These are phyloP conservation scores for Balearica regulorum DNA, from an alignment of 2,797 vertebrate genomes.

Conservation along the genomic window DNA sequence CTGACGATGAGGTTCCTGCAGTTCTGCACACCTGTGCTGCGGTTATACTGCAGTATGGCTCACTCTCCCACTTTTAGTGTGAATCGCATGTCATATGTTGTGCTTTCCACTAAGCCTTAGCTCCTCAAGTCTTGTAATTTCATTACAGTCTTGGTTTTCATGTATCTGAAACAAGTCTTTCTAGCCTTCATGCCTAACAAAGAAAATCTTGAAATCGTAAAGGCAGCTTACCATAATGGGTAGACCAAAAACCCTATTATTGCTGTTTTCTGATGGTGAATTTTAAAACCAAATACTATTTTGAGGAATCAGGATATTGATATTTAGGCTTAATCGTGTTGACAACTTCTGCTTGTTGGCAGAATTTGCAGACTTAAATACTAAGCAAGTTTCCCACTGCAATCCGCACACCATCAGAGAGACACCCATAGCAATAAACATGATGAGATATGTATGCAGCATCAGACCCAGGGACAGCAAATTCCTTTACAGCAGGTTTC, in stretches of 20 bases:
- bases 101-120: neutral
- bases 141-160: neutral
- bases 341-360: neutral
- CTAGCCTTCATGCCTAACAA: neutral
- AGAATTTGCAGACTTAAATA: neutral
- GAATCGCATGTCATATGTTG: neutral
- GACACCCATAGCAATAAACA: fast-evolving
- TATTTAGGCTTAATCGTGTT: neutral
- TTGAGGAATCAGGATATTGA: neutral
- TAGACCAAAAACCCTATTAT: neutral
- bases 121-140: neutral
- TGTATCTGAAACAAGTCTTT: neutral
- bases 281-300: neutral
- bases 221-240: fast-evolving
- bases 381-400: neutral
- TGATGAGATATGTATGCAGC: neutral
- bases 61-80: neutral
- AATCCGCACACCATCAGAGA: fast-evolving
- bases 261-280: neutral
- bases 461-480: neutral
- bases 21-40: neutral
- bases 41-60: neutral
- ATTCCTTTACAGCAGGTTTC: neutral
- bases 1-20: neutral
- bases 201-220: neutral